A percentile compares a stretch with the other conserved stretches of the same genome.
These are phyloP conservation scores for Malthinus seriepunctatus DNA, from an alignment of 2,888 invertebrate species.

Conservation along the genomic window DNA sequence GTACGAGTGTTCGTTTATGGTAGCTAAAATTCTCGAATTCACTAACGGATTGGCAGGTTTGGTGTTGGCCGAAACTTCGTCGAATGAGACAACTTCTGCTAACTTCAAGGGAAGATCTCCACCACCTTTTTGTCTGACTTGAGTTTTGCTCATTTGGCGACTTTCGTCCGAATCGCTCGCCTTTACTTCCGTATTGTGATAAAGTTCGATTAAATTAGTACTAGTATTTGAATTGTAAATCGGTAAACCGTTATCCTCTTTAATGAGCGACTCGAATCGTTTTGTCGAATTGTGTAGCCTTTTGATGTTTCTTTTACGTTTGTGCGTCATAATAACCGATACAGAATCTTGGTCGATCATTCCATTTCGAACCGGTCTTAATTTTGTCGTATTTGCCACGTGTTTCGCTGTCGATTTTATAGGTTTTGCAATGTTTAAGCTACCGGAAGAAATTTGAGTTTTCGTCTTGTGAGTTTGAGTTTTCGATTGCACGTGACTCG, in stretches of 20 bases:
- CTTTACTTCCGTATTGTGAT: conserved; percentile 50
- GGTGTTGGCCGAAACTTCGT: not conserved
- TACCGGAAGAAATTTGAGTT: conserved; percentile 26
- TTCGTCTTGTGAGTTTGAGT: conserved; percentile 5
- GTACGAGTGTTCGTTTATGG: conserved; percentile 33
- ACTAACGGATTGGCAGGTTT: not conserved
- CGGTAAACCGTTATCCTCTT: not conserved
- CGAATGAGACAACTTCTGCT: not conserved
- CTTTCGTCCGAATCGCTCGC: conserved; percentile 49
- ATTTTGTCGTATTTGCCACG: conserved; percentile 29
- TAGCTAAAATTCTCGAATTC: conserved; percentile 24
- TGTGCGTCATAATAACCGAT: conserved; percentile 16
- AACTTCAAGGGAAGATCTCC: conserved; percentile 10
- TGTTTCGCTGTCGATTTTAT: conserved; percentile 32
- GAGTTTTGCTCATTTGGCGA: conserved; percentile 1
- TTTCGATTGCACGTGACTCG: not conserved
- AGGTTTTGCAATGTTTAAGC: conserved; percentile 23
- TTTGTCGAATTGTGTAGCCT: conserved; percentile 11
- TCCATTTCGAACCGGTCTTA: conserved; percentile 13
- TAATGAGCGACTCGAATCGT: conserved; percentile 3
- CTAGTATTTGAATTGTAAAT: not conserved
- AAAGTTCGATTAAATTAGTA: conserved; percentile 50
- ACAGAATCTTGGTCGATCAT: conserved; percentile 25
- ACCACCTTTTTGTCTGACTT: conserved; percentile 3
- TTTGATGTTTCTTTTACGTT: conserved; percentile 20